Evolutionary conservation across 2,888 invertebrate species (phyloP).

Genomic region (Zygaena filipendulae): DNA sequence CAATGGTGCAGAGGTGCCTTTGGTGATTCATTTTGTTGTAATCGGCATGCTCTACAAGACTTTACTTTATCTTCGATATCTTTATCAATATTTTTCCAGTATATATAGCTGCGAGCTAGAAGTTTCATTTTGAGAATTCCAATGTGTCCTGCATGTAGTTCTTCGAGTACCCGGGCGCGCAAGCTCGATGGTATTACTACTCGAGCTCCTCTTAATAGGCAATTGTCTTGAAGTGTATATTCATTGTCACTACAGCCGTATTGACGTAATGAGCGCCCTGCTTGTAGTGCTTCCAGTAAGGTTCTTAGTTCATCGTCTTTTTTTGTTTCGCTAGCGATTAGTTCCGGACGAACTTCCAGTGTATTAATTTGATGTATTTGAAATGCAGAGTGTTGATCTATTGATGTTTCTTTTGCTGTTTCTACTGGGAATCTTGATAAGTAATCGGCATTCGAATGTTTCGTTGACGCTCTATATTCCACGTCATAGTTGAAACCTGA

Average conservation of each 20-base stretch:
- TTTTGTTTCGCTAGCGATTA: conserved; percentile 11
- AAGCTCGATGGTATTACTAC: conserved; percentile 8
- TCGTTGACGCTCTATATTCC: conserved; percentile 9
- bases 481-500: conserved; percentile 16
- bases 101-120: conserved; percentile 12
- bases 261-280: background rate
- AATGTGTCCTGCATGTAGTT: conserved; percentile 15
- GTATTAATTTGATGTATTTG: too few relatives aligned
- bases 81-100: conserved; percentile 12
- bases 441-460: too few relatives aligned
- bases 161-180: conserved; percentile 5
- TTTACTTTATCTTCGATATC: conserved; percentile 12
- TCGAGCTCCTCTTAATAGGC: conserved; percentile 12
- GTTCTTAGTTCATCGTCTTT: conserved; percentile 6
- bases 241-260: conserved; percentile 10
- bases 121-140: conserved; percentile 22
- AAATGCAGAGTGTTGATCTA: too few relatives aligned
- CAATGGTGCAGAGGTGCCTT: conserved; percentile 11
- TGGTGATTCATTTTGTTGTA: conserved; percentile 7
- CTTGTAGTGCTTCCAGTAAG: conserved; percentile 6
- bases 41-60: conserved; percentile 6
- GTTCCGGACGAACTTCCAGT: too few relatives aligned
- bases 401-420: too few relatives aligned
- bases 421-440: too few relatives aligned
- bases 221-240: conserved; percentile 14